These are phyloP conservation scores for Drosophila bipectinata DNA, from an alignment of 1,140 invertebrate genomes.

Conservation along the genomic window DNA sequence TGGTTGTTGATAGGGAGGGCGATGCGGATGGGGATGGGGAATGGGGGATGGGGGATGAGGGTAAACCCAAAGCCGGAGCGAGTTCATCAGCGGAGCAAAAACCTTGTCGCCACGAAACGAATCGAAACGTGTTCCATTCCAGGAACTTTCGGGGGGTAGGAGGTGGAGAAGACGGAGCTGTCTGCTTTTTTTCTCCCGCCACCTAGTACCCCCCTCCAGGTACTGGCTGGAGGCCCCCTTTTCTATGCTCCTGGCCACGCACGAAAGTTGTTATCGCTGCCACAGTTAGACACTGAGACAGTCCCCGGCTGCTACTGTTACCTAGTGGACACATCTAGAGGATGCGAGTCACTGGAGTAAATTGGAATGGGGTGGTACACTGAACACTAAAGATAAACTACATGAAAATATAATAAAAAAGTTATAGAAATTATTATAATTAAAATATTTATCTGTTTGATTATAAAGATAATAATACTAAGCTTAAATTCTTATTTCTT, in stretches of 20 bases:
- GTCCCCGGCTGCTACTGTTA: conserved; percentile 58
- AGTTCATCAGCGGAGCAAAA: conserved; percentile 75
- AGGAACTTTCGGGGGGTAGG: conserved; percentile 1
- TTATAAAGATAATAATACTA: too few species aligned
- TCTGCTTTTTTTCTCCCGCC: conserved; percentile 17
- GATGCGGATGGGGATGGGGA: background rate
- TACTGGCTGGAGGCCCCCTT: background rate
- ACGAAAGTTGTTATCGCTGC: conserved; percentile 72
- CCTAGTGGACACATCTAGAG: conserved; percentile 19
- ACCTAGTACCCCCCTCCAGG: background rate
- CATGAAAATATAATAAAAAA: too few species aligned
- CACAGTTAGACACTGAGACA: conserved; percentile 60
- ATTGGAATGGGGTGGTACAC: conserved; percentile 11
- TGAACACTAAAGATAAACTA: too few species aligned
- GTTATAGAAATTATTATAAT: too few species aligned
- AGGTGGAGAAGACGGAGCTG: background rate
- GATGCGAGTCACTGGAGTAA: conserved; percentile 15
- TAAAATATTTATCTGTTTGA: too few species aligned
- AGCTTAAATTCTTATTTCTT: too few species aligned
- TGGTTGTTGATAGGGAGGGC: background rate
- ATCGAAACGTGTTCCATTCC: conserved; percentile 61
- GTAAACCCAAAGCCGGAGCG: conserved; percentile 16
- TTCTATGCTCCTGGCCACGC: conserved; percentile 24
- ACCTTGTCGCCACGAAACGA: conserved; percentile 63
- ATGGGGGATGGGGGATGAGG: background rate